Percentiles rank a stretch among this genome's conserved stretches.
These are phyloP conservation scores for Caenorhabditis sp. DNA, from an alignment of 2,888 invertebrate species.

Conservation along the genomic window DNA sequence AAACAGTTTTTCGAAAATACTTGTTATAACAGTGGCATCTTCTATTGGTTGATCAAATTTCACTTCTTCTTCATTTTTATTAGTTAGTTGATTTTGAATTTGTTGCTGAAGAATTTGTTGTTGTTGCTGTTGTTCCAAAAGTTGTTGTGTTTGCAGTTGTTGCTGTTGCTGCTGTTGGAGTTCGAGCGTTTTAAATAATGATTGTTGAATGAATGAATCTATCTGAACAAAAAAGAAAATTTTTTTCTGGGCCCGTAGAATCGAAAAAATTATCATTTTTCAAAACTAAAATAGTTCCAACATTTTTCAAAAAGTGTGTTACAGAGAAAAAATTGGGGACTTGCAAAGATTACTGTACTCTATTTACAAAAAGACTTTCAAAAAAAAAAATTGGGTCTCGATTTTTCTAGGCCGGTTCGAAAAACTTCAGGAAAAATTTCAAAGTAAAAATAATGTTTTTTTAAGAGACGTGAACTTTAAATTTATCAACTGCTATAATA, in stretches of 20 bases:
- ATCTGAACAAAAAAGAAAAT: too few species aligned
- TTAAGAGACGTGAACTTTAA: too few species aligned
- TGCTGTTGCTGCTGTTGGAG: not conserved
- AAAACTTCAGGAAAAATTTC: too few species aligned
- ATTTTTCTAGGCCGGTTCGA: not conserved
- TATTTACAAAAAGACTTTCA: too few species aligned
- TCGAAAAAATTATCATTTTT: too few species aligned
- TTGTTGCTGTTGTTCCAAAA: not conserved
- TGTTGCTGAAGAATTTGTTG: not conserved
- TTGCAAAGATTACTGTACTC: too few species aligned
- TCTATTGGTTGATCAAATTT: not conserved
- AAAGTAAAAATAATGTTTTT: too few species aligned
- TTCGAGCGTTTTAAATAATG: not conserved
- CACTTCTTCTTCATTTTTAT: not conserved
- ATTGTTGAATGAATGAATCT: not conserved
- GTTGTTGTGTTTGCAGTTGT: not conserved
- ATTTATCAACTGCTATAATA: too few species aligned
- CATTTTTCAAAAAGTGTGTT: too few species aligned
- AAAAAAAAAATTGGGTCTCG: slow-evolving; percentile 4
- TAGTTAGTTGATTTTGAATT: not conserved
- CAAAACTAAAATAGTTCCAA: too few species aligned
- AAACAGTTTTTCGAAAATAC: slow-evolving; percentile 6
- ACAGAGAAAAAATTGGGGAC: too few species aligned
- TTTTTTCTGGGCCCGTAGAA: too few species aligned
- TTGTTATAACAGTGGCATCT: not conserved